Percentiles rank a stretch among this genome's conserved stretches.
phyloP scores from a whole-genome alignment of 2,113 vertebrate species.

The Heptranchias perlo region DNA sequence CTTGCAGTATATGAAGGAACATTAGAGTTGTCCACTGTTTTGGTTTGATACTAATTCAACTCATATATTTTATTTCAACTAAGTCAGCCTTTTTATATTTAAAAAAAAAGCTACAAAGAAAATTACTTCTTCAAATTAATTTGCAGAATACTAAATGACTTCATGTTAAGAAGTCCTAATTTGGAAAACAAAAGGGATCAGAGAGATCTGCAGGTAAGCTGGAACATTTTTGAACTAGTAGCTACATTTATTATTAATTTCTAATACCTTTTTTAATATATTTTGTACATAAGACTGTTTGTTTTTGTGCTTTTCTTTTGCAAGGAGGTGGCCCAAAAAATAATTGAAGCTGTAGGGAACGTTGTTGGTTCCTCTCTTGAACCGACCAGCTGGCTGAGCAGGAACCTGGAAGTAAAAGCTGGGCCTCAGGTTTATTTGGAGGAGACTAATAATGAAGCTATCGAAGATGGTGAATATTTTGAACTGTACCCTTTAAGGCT shows the following conservation, averaged over 20 bases:
- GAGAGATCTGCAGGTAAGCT: conserved; percentile 83
- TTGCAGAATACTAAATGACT: conserved; percentile 83
- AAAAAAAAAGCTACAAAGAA: neutral
- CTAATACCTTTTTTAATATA: neutral
- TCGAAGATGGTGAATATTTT: conserved; percentile 58
- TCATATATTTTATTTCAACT: neutral
- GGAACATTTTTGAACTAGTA: neutral
- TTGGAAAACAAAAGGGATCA: conserved; percentile 90
- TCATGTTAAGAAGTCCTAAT: conserved; percentile 79
- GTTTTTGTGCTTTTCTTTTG: conserved; percentile 30
- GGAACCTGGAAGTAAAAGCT: conserved; percentile 92
- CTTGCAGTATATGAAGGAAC: neutral
- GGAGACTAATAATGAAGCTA: conserved; percentile 65
- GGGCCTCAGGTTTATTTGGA: conserved; percentile 81
- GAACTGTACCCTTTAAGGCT: neutral
- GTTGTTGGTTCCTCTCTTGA: conserved; percentile 91
- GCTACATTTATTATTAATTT: neutral
- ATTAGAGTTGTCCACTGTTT: neutral
- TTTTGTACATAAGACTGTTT: neutral
- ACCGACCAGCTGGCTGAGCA: conserved; percentile 95
- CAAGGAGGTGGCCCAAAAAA: conserved; percentile 88
- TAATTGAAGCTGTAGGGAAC: conserved; percentile 83
- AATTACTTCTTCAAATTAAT: neutral
- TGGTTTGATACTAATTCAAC: neutral
- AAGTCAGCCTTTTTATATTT: neutral